Base-by-base conservation (phyloP, 2,888 invertebrate species). In the Drosophila conformis region DNA sequence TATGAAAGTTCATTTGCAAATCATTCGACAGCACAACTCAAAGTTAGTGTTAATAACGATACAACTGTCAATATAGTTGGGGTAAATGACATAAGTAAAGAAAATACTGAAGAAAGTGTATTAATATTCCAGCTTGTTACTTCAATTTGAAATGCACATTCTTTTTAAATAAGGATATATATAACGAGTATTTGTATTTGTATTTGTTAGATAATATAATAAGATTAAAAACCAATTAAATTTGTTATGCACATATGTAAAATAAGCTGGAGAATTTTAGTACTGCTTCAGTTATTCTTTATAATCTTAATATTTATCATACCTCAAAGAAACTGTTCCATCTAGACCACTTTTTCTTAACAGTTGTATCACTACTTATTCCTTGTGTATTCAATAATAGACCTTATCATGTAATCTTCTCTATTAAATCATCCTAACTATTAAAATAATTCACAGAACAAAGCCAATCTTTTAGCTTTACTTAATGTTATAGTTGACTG, bases 211-310 rank as follows among this genome's bases (percentile, higher is more conserved):
- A 13, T 6, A 42, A 21, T 13, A 3, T 21, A 13, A 25, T 42
- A 13, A 42, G 11, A 21, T 13, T 21, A 13, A 1, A 3, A 6
- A 6, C 1, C 21, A 42, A 13, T 13, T 42, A 7, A 13, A 7
- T 11, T n/a, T 11, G 0, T 0, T 2, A 4, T n/a, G n/a, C 0
- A n/a, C 40, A 10, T n/a, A 13, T 21, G 11, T 6, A 21, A 21
- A 13, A 21, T 13, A 21, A 46, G 13, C 6, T 21, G 21, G 13
- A 21, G 21, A 21, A 7, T 21, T 13, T 21, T 4, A 15, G 38
- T 46, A 21, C 0, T 21, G 21, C 13, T 46, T 7, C 4, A 13
- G 2, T 4, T 7, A 15, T 2, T 21, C 7, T 0, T 15, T 8
- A 15, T 8, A 15, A 25, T 15, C 4, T 21, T 46, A 1, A 21